Percentiles rank a stretch among this genome's conserved stretches.
These are phyloP conservation scores for Hyppa rectilinea DNA, from an alignment of 2,888 invertebrate genomes.

Conservation along the genomic window DNA sequence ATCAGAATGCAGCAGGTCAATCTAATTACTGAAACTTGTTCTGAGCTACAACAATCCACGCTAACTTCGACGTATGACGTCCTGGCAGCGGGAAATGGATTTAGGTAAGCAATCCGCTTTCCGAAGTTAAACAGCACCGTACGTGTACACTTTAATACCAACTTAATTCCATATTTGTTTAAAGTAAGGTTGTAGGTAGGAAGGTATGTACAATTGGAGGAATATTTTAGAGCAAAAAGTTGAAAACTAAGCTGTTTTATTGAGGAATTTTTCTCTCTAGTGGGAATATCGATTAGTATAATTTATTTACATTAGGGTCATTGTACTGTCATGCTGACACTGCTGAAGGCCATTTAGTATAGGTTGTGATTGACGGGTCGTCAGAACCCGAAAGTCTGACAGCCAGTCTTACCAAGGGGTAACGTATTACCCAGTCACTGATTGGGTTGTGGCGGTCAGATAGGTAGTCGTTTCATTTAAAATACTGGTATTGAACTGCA, in stretches of 20 bases:
- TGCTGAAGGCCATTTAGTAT: not conserved
- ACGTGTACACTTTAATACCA: not conserved
- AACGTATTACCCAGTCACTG: too few relatives aligned
- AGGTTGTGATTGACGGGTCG: too few relatives aligned
- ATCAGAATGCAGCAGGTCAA: constrained; percentile 52
- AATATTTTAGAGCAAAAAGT: constrained; percentile 1
- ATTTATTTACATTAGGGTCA: constrained; percentile 1
- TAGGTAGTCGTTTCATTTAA: too few relatives aligned
- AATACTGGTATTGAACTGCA: too few relatives aligned
- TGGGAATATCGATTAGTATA: constrained; percentile 2
- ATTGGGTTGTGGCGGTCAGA: too few relatives aligned
- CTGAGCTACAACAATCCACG: constrained; percentile 37
- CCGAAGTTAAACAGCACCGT: too few relatives aligned
- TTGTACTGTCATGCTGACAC: not conserved
- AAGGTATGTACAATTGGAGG: not conserved
- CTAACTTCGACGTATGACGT: constrained; percentile 13
- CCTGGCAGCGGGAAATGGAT: constrained; percentile 25
- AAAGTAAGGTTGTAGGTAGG: not conserved
- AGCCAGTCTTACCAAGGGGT: too few relatives aligned
- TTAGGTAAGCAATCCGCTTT: constrained; percentile 27
- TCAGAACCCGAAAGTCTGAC: too few relatives aligned
- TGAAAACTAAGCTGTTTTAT: not conserved
- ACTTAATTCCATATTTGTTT: not conserved
- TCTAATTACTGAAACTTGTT: constrained; percentile 65
- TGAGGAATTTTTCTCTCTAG: not conserved